Conservation (phyloP, 2,888 invertebrate species). For the Pachliopta kotzebuea region DNA sequence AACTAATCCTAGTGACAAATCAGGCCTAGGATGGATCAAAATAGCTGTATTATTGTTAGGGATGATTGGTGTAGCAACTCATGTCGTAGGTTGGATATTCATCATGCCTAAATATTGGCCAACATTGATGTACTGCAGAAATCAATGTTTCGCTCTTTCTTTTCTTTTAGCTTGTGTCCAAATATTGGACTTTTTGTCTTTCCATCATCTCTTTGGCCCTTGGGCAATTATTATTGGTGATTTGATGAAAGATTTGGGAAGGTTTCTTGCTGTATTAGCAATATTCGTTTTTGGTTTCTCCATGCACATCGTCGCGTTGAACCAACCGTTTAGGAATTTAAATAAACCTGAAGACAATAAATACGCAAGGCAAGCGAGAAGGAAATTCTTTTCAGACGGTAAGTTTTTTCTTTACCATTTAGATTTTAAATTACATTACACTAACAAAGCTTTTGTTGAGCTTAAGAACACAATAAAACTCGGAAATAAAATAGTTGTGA, state of each 20-base stretch:
- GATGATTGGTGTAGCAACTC: constrained; percentile 94
- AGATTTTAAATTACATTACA: constrained; percentile 13
- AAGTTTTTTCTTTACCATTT: constrained; percentile 49
- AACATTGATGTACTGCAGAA: constrained; percentile 95
- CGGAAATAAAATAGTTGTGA: background rate
- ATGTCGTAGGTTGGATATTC: constrained; percentile 89
- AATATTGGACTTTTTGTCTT: constrained; percentile 97
- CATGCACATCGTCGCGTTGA: constrained; percentile 96
- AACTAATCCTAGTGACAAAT: constrained; percentile 98
- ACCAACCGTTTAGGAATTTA: constrained; percentile 93
- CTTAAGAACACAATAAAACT: background rate
- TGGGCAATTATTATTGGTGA: constrained; percentile 99
- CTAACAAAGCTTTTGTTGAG: constrained; percentile 5
- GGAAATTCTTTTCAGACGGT: constrained; percentile 87
- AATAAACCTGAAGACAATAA: constrained; percentile 81
- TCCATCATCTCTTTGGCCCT: constrained; percentile 99
- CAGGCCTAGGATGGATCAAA: constrained; percentile 97
- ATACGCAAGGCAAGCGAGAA: constrained; percentile 77
- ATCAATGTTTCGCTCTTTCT: constrained; percentile 97
- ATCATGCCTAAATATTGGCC: constrained; percentile 87
- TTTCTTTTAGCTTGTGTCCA: constrained; percentile 98
- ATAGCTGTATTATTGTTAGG: constrained; percentile 92
- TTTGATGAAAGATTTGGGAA: constrained; percentile 94
- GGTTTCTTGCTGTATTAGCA: constrained; percentile 97
- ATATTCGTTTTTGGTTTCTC: constrained; percentile 99